A percentile compares a stretch with the other conserved stretches of the same genome.
These are phyloP conservation scores for Dinoponera quadriceps DNA, from an alignment of 1,140 invertebrate genomes.

Conservation along the genomic window DNA sequence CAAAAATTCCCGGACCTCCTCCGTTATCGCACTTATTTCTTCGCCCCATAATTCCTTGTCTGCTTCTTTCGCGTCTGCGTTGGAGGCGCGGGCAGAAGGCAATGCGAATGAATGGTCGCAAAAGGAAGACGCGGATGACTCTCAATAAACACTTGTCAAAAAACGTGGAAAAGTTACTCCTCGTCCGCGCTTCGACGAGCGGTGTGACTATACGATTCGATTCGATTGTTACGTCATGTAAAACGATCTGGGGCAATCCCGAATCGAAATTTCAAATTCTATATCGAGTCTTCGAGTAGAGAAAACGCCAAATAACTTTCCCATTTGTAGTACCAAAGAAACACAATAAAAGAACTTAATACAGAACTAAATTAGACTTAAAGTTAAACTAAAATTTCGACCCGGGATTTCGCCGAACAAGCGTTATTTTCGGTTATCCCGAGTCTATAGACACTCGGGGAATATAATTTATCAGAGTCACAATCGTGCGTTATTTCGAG, in stretches of 20 bases:
- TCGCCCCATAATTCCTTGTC: slow-evolving; percentile 55
- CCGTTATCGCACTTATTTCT: slow-evolving; percentile 49
- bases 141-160: slow-evolving; percentile 10
- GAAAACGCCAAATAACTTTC: too few relatives aligned
- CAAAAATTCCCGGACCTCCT: slow-evolving; percentile 65
- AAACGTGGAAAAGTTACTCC: not conserved
- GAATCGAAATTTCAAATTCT: too few relatives aligned
- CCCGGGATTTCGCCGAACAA: too few relatives aligned
- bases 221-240: too few relatives aligned
- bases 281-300: too few relatives aligned
- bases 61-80: slow-evolving; percentile 36
- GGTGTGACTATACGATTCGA: too few relatives aligned
- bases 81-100: slow-evolving; percentile 28
- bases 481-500: not conserved
- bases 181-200: not conserved
- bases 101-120: not conserved
- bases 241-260: too few relatives aligned
- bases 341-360: too few relatives aligned
- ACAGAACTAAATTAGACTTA: too few relatives aligned
- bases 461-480: not conserved
- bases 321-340: too few relatives aligned
- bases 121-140: slow-evolving; percentile 24
- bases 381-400: too few relatives aligned
- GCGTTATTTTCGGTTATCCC: not conserved
- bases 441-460: not conserved